These are phyloP conservation scores for Arctia plantaginis DNA, from an alignment of 2,888 invertebrate genomes.

Conservation along the genomic window DNA sequence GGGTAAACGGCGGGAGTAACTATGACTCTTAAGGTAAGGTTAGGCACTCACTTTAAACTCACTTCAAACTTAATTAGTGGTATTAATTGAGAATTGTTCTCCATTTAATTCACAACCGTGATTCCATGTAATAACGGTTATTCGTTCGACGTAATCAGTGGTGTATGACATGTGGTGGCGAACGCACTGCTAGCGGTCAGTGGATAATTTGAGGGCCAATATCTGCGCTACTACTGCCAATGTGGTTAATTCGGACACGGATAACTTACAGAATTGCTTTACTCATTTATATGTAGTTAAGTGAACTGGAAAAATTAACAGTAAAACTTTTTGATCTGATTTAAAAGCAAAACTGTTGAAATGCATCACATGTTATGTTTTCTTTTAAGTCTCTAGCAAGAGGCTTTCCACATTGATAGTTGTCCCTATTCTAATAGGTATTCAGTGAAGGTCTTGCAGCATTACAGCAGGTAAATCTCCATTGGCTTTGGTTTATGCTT, in stretches of 20 bases:
- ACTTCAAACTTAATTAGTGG: slow-evolving; percentile 3
- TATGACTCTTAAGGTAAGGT: too few species aligned
- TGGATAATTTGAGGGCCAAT: slow-evolving; percentile 71
- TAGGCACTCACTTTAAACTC: too few species aligned
- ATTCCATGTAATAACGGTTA: slow-evolving; percentile 37
- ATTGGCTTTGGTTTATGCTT: too few species aligned
- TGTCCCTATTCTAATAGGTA: too few species aligned
- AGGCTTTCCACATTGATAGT: background rate
- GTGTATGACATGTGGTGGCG: slow-evolving; percentile 59
- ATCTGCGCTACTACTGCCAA: slow-evolving; percentile 56
- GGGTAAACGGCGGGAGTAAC: too few species aligned
- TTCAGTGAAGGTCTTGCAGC: too few species aligned
- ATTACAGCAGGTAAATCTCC: too few species aligned
- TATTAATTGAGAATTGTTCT: slow-evolving; percentile 6
- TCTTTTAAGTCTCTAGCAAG: background rate
- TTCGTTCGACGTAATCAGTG: slow-evolving; percentile 54
- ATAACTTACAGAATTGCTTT: slow-evolving; percentile 59
- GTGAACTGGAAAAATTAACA: background rate
- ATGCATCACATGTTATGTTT: background rate
- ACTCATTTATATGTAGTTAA: slow-evolving; percentile 27
- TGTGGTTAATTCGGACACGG: slow-evolving; percentile 60
- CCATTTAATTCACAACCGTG: slow-evolving; percentile 33
- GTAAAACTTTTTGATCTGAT: background rate
- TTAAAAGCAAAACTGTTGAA: background rate
- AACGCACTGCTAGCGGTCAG: slow-evolving; percentile 69